Evolutionary conservation across 2,113 vertebrate genomes (phyloP).

Genomic region (Chaetura pelagica): DNA sequence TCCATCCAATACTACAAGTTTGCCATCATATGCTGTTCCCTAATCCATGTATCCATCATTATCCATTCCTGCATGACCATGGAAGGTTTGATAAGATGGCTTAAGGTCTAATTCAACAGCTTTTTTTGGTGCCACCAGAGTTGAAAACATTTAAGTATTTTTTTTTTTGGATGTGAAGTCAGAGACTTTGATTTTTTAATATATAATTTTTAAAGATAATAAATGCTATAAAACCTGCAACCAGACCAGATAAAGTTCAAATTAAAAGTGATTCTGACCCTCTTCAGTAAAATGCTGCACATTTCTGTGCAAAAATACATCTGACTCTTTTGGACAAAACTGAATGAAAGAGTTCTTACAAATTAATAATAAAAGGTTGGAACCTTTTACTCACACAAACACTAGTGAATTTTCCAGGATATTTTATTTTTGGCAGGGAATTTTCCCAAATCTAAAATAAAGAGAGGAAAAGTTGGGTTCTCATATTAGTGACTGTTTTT

Average conservation of each 20-base stretch:
- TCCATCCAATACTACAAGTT: neutral
- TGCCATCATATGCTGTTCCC: neutral
- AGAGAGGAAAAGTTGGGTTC: slow-evolving; percentile 72
- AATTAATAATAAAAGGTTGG: slow-evolving; percentile 52
- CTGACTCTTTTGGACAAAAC: slow-evolving; percentile 51
- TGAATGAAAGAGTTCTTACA: slow-evolving; percentile 32
- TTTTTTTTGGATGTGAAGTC: accelerated
- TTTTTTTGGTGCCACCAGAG: neutral
- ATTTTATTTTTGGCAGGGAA: slow-evolving; percentile 69
- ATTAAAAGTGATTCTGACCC: slow-evolving; percentile 29
- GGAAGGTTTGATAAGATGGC: neutral
- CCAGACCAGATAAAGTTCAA: slow-evolving; percentile 30
- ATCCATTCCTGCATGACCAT: neutral
- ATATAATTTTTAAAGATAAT: neutral
- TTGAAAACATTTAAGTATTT: neutral
- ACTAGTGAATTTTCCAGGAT: slow-evolving; percentile 72
- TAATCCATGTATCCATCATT: neutral
- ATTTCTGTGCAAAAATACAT: slow-evolving; percentile 47
- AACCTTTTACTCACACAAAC: slow-evolving; percentile 79
- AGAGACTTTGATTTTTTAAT: neutral
- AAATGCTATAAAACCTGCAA: slow-evolving; percentile 7
- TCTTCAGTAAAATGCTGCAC: slow-evolving; percentile 14
- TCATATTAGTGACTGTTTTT: slow-evolving; percentile 30
- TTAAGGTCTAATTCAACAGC: neutral
- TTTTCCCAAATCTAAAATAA: slow-evolving; percentile 78